These are phyloP conservation scores for Lepidurus packardi DNA, from an alignment of 1,140 invertebrate species.

Conservation along the genomic window DNA sequence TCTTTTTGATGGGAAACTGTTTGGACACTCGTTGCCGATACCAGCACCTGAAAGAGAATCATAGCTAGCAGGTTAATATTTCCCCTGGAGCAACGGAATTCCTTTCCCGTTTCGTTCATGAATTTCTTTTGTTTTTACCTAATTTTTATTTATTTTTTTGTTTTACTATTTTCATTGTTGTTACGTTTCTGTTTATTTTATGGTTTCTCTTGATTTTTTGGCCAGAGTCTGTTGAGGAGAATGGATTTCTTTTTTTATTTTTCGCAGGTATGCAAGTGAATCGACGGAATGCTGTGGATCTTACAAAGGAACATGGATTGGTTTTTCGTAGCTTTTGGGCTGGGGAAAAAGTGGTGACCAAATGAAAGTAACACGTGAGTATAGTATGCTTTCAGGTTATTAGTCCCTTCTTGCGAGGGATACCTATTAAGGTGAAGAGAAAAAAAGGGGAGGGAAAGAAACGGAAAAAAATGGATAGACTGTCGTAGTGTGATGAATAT, in stretches of 20 bases:
- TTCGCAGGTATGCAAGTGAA: neutral
- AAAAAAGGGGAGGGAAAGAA: neutral
- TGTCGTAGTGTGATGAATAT: neutral
- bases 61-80: neutral
- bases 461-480: neutral
- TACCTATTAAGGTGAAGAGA: neutral
- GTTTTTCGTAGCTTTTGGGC: neutral
- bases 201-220: neutral
- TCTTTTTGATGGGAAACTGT: neutral
- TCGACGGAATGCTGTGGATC: neutral
- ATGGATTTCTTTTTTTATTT: slow-evolving; percentile 2
- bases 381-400: neutral
- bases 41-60: neutral
- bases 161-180: neutral
- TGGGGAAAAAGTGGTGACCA: neutral
- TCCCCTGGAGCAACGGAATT: neutral
- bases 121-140: neutral
- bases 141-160: neutral
- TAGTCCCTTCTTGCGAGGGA: neutral
- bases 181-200: neutral
- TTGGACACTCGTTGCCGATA: slow-evolving; percentile 8
- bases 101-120: neutral
- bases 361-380: slow-evolving; percentile 1
- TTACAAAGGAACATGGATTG: neutral
- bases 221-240: neutral